These are phyloP conservation scores for Tragulus kanchil DNA, from an alignment of 2,113 vertebrate genomes.

Conservation along the genomic window DNA sequence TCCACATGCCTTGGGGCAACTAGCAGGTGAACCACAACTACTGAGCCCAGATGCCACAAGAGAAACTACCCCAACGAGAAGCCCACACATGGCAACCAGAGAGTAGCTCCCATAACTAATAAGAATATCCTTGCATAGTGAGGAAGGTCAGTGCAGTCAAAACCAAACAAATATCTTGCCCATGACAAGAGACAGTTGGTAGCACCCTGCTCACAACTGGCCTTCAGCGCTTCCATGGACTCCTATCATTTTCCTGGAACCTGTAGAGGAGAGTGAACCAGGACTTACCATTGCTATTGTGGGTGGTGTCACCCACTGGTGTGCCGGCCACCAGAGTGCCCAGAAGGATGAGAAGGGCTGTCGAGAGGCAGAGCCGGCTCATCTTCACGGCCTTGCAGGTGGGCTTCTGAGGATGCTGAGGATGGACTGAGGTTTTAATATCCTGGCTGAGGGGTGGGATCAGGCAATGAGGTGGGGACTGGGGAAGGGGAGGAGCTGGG, in stretches of 20 bases:
- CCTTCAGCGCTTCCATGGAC: background rate
- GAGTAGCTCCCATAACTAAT: background rate
- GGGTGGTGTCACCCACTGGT: accelerated
- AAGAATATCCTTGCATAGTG: background rate
- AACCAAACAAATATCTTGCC: background rate
- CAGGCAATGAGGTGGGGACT: background rate
- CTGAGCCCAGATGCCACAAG: background rate
- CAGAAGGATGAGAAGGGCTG: background rate
- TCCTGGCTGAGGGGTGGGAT: background rate
- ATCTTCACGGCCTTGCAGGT: background rate
- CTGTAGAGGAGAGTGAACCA: background rate
- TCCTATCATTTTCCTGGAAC: background rate
- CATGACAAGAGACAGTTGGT: background rate
- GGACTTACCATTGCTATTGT: background rate
- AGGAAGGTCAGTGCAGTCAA: background rate
- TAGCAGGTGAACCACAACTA: background rate
- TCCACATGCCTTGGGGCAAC: background rate
- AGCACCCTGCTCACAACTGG: background rate
- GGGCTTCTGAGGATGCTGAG: background rate
- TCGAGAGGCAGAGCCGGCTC: background rate
- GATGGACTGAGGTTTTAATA: background rate
- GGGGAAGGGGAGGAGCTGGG: background rate
- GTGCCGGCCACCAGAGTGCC: background rate
- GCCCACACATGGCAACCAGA: background rate
- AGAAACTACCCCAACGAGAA: background rate